A percentile compares a stretch with the other conserved stretches of the same genome.
Conservation (phyloP, 2,797 vertebrate species). For the Heliangelus exortis region DNA sequence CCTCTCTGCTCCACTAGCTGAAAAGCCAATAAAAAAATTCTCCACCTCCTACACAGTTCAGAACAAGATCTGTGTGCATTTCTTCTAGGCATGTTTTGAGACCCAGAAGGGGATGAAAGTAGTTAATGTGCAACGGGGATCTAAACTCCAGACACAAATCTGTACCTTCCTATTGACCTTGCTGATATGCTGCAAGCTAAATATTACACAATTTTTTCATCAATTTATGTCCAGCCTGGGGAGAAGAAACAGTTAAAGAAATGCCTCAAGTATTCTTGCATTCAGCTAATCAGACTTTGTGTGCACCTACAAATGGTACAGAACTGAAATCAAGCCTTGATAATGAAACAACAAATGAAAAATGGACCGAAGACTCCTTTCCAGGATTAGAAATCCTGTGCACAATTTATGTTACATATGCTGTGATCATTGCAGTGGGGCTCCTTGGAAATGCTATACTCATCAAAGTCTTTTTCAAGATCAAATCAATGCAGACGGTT, state of each 20-base stretch:
- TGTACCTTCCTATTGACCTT: slow-evolving; percentile 15
- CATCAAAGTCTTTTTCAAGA: slow-evolving; percentile 86
- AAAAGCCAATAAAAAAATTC: slow-evolving; percentile 75
- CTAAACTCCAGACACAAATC: background rate
- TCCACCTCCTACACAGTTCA: slow-evolving; percentile 78
- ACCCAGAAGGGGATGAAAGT: slow-evolving; percentile 60
- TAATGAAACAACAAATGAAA: slow-evolving; percentile 67
- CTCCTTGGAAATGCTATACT: slow-evolving; percentile 84
- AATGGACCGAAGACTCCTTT: slow-evolving; percentile 68
- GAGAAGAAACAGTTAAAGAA: slow-evolving; percentile 68
- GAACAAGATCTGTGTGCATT: slow-evolving; percentile 70
- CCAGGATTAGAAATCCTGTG: slow-evolving; percentile 79
- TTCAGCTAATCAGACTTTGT: slow-evolving; percentile 73
- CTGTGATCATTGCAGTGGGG: slow-evolving; percentile 82
- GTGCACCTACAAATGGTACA: slow-evolving; percentile 66
- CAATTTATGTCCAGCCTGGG: slow-evolving; percentile 34
- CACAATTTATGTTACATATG: slow-evolving; percentile 77
- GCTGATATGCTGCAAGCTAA: background rate
- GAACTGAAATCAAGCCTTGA: slow-evolving; percentile 58
- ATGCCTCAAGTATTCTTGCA: slow-evolving; percentile 71
- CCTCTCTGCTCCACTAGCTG: slow-evolving; percentile 52
- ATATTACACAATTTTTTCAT: background rate
- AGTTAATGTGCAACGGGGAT: slow-evolving; percentile 19
- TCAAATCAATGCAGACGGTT: slow-evolving; percentile 85
- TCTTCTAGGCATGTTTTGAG: slow-evolving; percentile 70